phyloP scores from a whole-genome alignment of 1,140 invertebrate species.

The Brachionus rubens region DNA sequence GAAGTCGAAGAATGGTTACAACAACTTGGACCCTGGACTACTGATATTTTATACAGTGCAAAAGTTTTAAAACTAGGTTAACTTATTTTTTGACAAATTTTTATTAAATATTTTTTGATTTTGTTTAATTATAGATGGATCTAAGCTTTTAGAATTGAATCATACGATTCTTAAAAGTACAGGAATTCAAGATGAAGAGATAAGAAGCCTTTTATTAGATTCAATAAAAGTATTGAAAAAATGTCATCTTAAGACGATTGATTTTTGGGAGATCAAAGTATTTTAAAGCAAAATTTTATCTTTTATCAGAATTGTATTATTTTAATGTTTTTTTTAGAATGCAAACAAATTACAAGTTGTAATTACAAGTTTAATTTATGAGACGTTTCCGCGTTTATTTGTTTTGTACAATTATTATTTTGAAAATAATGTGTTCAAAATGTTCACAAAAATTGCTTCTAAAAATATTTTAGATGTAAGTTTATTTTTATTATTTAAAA shows the following conservation, averaged over 20 bases:
- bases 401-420: not conserved
- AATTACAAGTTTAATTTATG: not conserved
- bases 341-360: not conserved
- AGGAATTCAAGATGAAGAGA: not conserved
- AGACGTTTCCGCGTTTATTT: not conserved
- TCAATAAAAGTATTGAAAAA: slow-evolving; percentile 4
- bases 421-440: not conserved
- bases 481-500: not conserved
- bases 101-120: not conserved
- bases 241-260: not conserved
- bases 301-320: not conserved
- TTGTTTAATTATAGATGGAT: not conserved
- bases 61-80: not conserved
- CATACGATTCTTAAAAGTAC: not conserved
- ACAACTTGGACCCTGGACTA: slow-evolving; percentile 37
- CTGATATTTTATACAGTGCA: not conserved
- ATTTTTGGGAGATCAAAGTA: slow-evolving; percentile 19
- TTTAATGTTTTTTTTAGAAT: not conserved
- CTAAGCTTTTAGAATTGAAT: not conserved
- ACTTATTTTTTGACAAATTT: not conserved
- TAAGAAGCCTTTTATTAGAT: slow-evolving; percentile 11
- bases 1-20: slow-evolving; percentile 24
- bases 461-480: not conserved
- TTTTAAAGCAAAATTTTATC: not conserved
- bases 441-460: not conserved